Evolutionary conservation across 2,113 vertebrate species (phyloP).

Genomic region (pig (Sus scrofa)): DNA sequence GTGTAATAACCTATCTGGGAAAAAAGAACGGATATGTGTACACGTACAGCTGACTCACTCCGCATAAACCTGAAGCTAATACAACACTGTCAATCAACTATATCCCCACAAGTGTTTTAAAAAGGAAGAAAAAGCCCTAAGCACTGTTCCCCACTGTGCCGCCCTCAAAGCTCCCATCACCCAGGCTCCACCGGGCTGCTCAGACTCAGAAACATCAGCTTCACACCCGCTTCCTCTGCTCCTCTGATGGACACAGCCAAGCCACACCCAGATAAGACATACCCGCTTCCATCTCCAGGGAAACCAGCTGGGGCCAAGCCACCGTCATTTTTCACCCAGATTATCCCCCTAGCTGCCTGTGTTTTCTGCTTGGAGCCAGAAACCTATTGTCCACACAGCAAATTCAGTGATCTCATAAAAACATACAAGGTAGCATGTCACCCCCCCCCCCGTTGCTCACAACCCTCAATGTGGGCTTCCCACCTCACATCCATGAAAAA

Average conservation of each 20-base stretch:
- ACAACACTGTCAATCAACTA: too few species aligned
- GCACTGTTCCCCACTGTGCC: fast-evolving
- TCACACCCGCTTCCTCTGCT: fast-evolving
- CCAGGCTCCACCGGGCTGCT: neutral
- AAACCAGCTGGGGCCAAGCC: fast-evolving
- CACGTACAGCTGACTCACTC: too few species aligned
- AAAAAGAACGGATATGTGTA: too few species aligned
- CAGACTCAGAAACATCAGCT: fast-evolving
- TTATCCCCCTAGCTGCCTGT: fast-evolving
- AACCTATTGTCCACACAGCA: neutral
- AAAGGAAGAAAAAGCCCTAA: too few species aligned
- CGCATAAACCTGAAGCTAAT: too few species aligned
- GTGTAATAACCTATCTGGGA: too few species aligned
- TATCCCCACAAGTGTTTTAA: too few species aligned
- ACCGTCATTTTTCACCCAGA: fast-evolving
- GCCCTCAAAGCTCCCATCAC: fast-evolving
- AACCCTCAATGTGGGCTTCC: fast-evolving
- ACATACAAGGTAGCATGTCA: fast-evolving
- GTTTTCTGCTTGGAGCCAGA: neutral
- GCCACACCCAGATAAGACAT: neutral
- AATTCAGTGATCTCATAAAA: fast-evolving
- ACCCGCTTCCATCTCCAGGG: fast-evolving
- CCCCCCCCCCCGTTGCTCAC: fast-evolving
- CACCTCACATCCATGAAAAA: neutral
- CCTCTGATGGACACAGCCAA: fast-evolving